A percentile compares a stretch with the other conserved stretches of the same genome.
phyloP scores from a whole-genome alignment of 37 sponge, comb jelly and placozoan species.

The Beroe ovata region DNA sequence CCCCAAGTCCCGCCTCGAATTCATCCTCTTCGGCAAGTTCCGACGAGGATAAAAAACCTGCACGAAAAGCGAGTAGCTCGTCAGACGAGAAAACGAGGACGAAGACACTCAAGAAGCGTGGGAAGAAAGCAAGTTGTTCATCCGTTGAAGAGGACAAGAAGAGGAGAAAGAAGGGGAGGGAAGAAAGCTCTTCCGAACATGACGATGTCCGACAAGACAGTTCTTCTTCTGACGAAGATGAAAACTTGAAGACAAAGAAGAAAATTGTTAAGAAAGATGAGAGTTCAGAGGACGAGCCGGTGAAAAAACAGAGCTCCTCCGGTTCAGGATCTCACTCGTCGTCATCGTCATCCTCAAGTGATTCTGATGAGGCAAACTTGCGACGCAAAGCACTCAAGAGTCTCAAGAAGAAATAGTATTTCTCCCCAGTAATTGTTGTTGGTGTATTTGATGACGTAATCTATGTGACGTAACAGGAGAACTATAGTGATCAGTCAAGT shows the following conservation, averaged over 20 bases:
- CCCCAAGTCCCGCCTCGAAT: slow-evolving; percentile 3
- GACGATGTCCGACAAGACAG: not conserved
- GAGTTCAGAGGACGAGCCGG: slow-evolving; percentile 4
- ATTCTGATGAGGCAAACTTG: slow-evolving; percentile 31
- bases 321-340: not conserved
- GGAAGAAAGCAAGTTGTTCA: not conserved
- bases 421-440: too few relatives aligned
- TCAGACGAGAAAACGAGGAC: slow-evolving; percentile 12
- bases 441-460: too few relatives aligned
- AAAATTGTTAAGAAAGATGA: not conserved
- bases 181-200: not conserved
- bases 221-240: not conserved
- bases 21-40: slow-evolving; percentile 7
- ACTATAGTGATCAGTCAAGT: too few relatives aligned
- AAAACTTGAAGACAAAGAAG: not conserved
- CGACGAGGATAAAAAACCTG: slow-evolving; percentile 5
- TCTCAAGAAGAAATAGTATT: slow-evolving; percentile 35
- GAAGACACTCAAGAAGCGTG: not conserved
- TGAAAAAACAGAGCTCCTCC: not conserved
- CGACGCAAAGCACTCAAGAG: not conserved
- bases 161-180: not conserved
- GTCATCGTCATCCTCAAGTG: not conserved
- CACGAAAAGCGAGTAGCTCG: slow-evolving; percentile 4
- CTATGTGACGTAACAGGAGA: too few relatives aligned
- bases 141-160: not conserved